These are phyloP conservation scores for Agonopterix subpropinquella DNA, from an alignment of 2,888 invertebrate genomes.

Conservation along the genomic window DNA sequence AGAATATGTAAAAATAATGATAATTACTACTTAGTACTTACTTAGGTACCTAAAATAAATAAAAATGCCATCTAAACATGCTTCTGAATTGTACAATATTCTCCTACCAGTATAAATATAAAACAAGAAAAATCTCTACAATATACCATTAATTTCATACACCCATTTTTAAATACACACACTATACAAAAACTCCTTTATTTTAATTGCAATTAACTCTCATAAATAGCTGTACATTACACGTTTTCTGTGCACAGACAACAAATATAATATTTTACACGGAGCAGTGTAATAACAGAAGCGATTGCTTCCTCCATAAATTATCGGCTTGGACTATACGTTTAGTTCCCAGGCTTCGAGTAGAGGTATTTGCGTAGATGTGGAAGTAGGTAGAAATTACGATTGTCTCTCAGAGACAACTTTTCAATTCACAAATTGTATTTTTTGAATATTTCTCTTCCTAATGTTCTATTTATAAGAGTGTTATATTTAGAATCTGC, in stretches of 20 bases:
- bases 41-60: too few species aligned
- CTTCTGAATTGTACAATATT: too few species aligned
- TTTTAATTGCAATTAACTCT: background rate
- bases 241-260: conserved; percentile 9
- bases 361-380: conserved; percentile 4
- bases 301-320: conserved; percentile 51
- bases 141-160: too few species aligned
- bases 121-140: too few species aligned
- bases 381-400: conserved; percentile 1
- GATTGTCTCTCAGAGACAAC: conserved; percentile 5
- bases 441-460: too few species aligned
- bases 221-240: background rate
- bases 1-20: too few species aligned
- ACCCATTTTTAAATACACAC: too few species aligned
- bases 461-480: too few species aligned
- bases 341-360: conserved; percentile 29
- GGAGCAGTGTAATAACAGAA: conserved; percentile 30
- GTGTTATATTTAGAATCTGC: too few species aligned
- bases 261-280: conserved; percentile 14
- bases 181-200: background rate
- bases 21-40: too few species aligned
- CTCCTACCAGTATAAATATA: too few species aligned
- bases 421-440: background rate
- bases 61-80: too few species aligned
- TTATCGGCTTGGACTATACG: conserved; percentile 30